Conservation (phyloP, 2,113 vertebrate genomes). For the Pseudonaja textilis region DNA sequence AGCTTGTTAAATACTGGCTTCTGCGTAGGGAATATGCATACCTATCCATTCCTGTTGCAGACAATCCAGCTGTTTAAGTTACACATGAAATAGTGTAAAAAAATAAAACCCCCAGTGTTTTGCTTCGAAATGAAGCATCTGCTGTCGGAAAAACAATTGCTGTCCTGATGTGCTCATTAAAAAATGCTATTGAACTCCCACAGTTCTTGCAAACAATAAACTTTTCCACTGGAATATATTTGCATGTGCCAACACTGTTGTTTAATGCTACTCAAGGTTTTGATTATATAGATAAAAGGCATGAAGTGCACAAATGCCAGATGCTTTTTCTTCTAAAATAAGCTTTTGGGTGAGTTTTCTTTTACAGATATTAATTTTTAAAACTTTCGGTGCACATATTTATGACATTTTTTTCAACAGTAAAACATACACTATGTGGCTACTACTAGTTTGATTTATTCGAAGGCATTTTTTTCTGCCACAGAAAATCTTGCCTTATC, state of each 20-base stretch:
- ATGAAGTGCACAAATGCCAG: neutral
- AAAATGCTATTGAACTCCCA: constrained; percentile 12
- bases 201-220: constrained; percentile 11
- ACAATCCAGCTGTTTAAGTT: neutral
- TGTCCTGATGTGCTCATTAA: constrained; percentile 29
- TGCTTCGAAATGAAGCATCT: constrained; percentile 20
- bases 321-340: neutral
- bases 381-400: neutral
- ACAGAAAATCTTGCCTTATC: neutral
- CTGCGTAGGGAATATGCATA: neutral
- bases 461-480: neutral
- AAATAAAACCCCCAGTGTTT: constrained; percentile 2
- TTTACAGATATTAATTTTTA: neutral
- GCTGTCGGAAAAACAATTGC: constrained; percentile 23
- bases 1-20: constrained; percentile 5
- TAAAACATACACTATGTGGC: neutral
- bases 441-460: neutral
- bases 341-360: neutral
- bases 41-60: constrained; percentile 6
- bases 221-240: constrained; percentile 32
- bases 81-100: constrained; percentile 7
- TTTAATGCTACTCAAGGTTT: constrained; percentile 9
- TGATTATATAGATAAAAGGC: constrained; percentile 4
- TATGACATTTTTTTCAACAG: neutral
- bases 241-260: constrained; percentile 13